Evolutionary conservation across 1,140 invertebrate species (phyloP).

Genomic region (Habropoda laboriosa): DNA sequence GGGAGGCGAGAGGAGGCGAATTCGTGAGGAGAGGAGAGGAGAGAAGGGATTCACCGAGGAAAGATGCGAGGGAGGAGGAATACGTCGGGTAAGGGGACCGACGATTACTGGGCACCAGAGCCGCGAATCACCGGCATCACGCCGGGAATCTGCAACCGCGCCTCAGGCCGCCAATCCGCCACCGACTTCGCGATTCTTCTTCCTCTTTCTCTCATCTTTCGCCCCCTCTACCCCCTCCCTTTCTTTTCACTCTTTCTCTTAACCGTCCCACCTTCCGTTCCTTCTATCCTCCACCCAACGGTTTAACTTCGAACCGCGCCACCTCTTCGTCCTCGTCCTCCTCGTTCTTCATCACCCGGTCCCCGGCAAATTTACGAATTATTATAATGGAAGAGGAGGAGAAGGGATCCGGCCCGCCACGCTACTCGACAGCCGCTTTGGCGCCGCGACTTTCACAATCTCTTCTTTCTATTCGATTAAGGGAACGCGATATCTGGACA

Average conservation of each 20-base stretch:
- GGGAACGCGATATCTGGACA: not conserved
- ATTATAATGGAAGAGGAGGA: constrained; percentile 74
- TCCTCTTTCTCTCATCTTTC: constrained; percentile 39
- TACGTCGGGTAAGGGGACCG: constrained; percentile 74
- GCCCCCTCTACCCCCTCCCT: constrained; percentile 26
- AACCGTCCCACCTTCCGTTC: constrained; percentile 35
- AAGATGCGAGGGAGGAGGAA: constrained; percentile 68
- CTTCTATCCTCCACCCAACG: constrained; percentile 42
- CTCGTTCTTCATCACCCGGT: constrained; percentile 70
- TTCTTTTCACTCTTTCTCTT: constrained; percentile 22
- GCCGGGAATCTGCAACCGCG: constrained; percentile 80
- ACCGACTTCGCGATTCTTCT: constrained; percentile 68
- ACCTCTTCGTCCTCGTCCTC: no score
- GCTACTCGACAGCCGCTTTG: constrained; percentile 60
- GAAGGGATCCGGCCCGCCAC: constrained; percentile 66
- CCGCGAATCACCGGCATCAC: constrained; percentile 82
- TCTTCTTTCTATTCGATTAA: not conserved
- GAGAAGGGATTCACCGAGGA: constrained; percentile 26
- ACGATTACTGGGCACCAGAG: constrained; percentile 80
- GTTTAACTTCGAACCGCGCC: constrained; percentile 60
- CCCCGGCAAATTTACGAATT: constrained; percentile 75
- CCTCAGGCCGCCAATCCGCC: constrained; percentile 82
- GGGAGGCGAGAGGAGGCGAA: constrained; percentile 17
- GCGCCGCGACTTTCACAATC: constrained; percentile 54
- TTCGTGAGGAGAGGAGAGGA: constrained; percentile 7